phyloP scores from a whole-genome alignment of 1,140 invertebrate species.

The Phocides pigmalion region DNA sequence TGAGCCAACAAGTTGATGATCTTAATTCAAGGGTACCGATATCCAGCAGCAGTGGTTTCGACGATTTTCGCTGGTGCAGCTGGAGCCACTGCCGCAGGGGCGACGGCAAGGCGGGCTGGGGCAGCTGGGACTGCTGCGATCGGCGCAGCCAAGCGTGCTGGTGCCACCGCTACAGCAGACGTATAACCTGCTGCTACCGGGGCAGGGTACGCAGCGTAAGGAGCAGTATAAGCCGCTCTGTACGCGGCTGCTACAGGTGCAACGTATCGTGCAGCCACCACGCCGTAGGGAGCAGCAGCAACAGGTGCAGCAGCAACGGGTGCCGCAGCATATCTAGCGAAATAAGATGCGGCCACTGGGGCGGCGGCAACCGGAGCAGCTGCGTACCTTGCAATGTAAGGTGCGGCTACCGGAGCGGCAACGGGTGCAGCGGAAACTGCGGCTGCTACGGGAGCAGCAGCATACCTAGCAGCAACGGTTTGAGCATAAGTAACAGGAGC shows the following conservation, averaged over 20 bases:
- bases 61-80: conserved; percentile 62
- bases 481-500: conserved; percentile 25
- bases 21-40: conserved; percentile 62
- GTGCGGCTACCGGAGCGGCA: conserved; percentile 18
- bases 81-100: conserved; percentile 33
- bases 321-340: conserved; percentile 45
- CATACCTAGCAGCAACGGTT: conserved; percentile 42
- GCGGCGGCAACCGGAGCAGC: conserved; percentile 29
- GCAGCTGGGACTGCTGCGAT: conserved; percentile 35
- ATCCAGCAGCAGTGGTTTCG: conserved; percentile 56
- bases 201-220: conserved; percentile 39
- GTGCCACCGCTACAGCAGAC: conserved; percentile 3
- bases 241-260: conserved; percentile 38
- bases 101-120: conserved; percentile 43
- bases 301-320: conserved; percentile 40
- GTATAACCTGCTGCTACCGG: conserved; percentile 37
- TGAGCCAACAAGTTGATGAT: conserved; percentile 48
- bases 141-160: conserved; percentile 34
- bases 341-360: conserved; percentile 37
- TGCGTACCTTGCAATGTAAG: conserved; percentile 41
- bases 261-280: conserved; percentile 40
- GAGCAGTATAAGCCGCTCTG: conserved; percentile 34
- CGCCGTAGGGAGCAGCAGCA: conserved; percentile 17
- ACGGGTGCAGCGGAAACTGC: conserved; percentile 41
- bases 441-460: conserved; percentile 43